A percentile compares a stretch with the other conserved stretches of the same genome.
These are phyloP conservation scores for Apodemia duryi DNA, from an alignment of 2,888 invertebrate species.

Conservation along the genomic window DNA sequence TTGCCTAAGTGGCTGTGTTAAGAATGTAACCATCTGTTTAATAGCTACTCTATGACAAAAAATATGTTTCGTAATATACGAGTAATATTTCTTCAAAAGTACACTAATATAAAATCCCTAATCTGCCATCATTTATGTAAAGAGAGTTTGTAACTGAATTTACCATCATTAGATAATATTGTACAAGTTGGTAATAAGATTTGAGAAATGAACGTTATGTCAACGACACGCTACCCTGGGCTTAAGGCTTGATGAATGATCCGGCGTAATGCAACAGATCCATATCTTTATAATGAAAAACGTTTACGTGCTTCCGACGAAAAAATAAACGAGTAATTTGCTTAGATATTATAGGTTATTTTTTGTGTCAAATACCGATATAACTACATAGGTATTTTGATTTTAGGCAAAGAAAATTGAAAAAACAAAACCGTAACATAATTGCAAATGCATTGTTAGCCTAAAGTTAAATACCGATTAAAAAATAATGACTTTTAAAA, in stretches of 20 bases:
- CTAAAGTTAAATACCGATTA: no score
- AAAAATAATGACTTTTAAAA: no score
- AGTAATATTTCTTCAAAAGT: background rate
- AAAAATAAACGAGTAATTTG: slow-evolving; percentile 12
- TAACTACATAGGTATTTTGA: background rate
- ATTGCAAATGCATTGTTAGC: background rate
- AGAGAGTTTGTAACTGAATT: slow-evolving; percentile 20
- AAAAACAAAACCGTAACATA: background rate
- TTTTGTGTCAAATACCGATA: background rate
- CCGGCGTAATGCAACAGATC: slow-evolving; percentile 52
- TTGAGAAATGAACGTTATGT: slow-evolving; percentile 70
- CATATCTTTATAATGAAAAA: slow-evolving; percentile 36
- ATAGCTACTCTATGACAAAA: background rate
- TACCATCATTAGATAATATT: slow-evolving; percentile 31
- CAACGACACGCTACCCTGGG: slow-evolving; percentile 53
- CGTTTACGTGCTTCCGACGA: slow-evolving; percentile 24
- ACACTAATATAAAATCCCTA: background rate
- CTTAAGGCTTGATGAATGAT: slow-evolving; percentile 60
- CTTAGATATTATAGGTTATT: background rate
- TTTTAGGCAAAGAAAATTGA: background rate
- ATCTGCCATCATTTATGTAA: slow-evolving; percentile 6
- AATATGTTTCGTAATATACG: background rate
- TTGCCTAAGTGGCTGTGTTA: no score
- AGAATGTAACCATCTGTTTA: background rate
- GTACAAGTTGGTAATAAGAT: slow-evolving; percentile 59